These are phyloP conservation scores for Drosophila auraria DNA, from an alignment of 1,140 invertebrate species.

Conservation along the genomic window DNA sequence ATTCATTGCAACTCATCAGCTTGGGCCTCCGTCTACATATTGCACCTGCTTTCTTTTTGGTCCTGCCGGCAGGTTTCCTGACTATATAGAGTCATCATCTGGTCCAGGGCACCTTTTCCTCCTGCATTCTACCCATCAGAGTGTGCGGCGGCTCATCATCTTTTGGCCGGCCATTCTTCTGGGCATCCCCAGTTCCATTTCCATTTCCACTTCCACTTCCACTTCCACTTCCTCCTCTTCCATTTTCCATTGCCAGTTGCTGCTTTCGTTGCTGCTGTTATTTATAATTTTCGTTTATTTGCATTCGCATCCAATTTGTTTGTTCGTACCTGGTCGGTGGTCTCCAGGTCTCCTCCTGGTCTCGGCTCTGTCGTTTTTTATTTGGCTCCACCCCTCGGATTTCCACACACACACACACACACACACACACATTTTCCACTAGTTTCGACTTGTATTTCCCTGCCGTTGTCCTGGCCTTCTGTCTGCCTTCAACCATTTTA, in stretches of 20 bases:
- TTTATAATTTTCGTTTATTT: slow-evolving; percentile 85
- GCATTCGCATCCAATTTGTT: slow-evolving; percentile 84
- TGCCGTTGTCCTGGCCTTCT: slow-evolving; percentile 12
- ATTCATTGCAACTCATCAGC: slow-evolving; percentile 84
- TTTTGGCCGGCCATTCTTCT: slow-evolving; percentile 26
- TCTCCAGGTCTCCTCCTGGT: slow-evolving; percentile 35
- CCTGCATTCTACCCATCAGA: slow-evolving; percentile 17
- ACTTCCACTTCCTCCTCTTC: slow-evolving; percentile 36
- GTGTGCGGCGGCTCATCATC: slow-evolving; percentile 60
- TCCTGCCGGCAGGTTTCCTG: neutral
- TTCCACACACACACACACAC: slow-evolving; percentile 15
- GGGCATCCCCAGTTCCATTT: slow-evolving; percentile 17
- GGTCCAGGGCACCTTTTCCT: slow-evolving; percentile 12
- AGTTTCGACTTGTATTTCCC: slow-evolving; percentile 52
- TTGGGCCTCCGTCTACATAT: slow-evolving; percentile 46
- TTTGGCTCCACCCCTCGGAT: slow-evolving; percentile 13
- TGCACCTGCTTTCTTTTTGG: slow-evolving; percentile 41
- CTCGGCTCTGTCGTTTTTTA: slow-evolving; percentile 46
- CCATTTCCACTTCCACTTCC: slow-evolving; percentile 39
- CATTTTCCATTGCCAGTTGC: slow-evolving; percentile 37
- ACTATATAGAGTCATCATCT: slow-evolving; percentile 51
- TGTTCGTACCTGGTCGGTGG: slow-evolving; percentile 57
- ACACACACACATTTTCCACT: slow-evolving; percentile 21
- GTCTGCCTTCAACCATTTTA: slow-evolving; percentile 78
- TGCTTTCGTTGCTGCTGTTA: slow-evolving; percentile 69